Evolutionary conservation across 2,113 vertebrate genomes (phyloP), one percentile per base, ranked within the genome.

Genomic region (Poecilia latipinna): DNA sequence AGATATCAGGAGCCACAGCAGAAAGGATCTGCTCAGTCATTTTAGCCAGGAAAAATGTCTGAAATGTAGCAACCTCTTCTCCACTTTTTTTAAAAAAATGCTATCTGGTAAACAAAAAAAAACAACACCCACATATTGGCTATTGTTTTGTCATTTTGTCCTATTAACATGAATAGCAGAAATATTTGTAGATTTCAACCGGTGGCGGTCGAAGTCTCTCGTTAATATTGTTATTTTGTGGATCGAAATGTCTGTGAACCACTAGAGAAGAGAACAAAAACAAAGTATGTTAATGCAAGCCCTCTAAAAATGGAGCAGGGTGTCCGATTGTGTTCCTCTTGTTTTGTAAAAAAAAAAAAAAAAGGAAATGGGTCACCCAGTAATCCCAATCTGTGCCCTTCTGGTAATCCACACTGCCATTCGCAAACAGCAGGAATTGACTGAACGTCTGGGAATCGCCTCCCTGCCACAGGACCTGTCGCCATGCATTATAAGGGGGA

Each of bases 351-450:
- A 29, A 29, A 29, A 70, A 72, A 84, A 29, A 3, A 29, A 70
- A 72, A 74, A 68, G 72, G 78, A 92, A 91, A 84, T 92, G 86
- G 90, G 90, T 92, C 86, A 92, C 22, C 62, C 61, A 66, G 68
- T 89, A 92, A 93, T 92, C 91, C 87, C 89, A 92, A 93, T 91
- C 89, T 82, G 73, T 68, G 75, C 57, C 29, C 42, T 80, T 51
- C 68, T 84, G 78, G 74, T 92, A 91, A 91, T 88, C 87, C 89
- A 83, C 57, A 81, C 72, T 73, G 29, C 84, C 77, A 82, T 5
- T 61, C 78, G 80, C 65, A 84, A 57, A 84, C 71, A 84, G 68
- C 67, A 74, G 75, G 32, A 74, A 75, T 8, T 73, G 48, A 73
- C 54, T 82, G 61, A 74, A 75, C 24, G 64, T 54, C 66, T 35